Percentiles rank a stretch among this genome's conserved stretches.
Evolutionary conservation across 2,888 invertebrate species (phyloP).

Genomic region (Prenolepis imparis): DNA sequence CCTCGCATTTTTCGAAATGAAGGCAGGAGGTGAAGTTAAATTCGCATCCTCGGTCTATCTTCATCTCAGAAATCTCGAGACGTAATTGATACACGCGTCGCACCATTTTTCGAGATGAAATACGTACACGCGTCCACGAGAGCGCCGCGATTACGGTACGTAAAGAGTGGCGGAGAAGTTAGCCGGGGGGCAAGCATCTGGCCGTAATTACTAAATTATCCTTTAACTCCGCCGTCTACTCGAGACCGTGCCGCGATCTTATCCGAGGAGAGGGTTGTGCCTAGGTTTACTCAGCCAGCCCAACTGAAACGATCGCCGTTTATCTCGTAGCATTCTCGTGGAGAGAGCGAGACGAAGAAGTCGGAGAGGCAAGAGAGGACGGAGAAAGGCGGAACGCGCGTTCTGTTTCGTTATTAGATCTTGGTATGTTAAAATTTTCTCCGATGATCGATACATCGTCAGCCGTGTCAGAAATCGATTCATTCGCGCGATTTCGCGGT

Average conservation of each 20-base stretch:
- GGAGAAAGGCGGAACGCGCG: slow-evolving; percentile 9
- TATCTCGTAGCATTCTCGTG: slow-evolving; percentile 66
- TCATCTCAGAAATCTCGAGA: background rate
- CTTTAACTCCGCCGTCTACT: slow-evolving; percentile 80
- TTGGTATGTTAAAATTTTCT: slow-evolving; percentile 51
- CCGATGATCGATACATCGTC: slow-evolving; percentile 60
- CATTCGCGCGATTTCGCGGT: slow-evolving; percentile 45
- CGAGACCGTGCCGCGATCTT: slow-evolving; percentile 77
- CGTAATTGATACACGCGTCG: slow-evolving; percentile 12
- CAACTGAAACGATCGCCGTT: slow-evolving; percentile 73
- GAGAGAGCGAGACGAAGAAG: slow-evolving; percentile 22
- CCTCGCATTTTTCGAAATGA: background rate
- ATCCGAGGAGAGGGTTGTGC: slow-evolving; percentile 73
- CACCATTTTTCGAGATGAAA: slow-evolving; percentile 9
- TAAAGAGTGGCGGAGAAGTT: slow-evolving; percentile 70
- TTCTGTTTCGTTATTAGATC: slow-evolving; percentile 42
- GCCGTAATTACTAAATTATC: slow-evolving; percentile 85
- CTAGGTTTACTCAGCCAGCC: slow-evolving; percentile 72
- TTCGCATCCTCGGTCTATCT: background rate
- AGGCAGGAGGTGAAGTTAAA: background rate
- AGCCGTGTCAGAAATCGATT: slow-evolving; percentile 46
- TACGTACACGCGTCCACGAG: slow-evolving; percentile 39
- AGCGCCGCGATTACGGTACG: slow-evolving; percentile 64
- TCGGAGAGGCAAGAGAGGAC: slow-evolving; percentile 4
- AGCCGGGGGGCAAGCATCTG: slow-evolving; percentile 83